Percentiles rank a stretch among this genome's conserved stretches.
phyloP scores from a whole-genome alignment of 35 echinoderm and acorn worm genomes.

The Heliocidaris erythrogramma region DNA sequence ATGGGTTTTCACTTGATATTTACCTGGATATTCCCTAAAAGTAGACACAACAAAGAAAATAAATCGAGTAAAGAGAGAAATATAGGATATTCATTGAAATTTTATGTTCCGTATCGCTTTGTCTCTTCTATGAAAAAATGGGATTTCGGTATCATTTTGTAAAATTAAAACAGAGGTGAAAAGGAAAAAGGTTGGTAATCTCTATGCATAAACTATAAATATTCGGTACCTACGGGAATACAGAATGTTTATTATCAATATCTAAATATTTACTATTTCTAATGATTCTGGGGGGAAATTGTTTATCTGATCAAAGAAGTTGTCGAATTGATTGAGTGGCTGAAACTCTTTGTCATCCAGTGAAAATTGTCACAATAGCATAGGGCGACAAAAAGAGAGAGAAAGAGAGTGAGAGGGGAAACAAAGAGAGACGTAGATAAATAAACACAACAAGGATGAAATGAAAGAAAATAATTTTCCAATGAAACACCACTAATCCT shows the following conservation, averaged over 20 bases:
- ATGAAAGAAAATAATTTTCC: neutral
- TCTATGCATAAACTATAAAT: neutral
- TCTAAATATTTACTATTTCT: neutral
- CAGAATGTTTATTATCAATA: too few species aligned
- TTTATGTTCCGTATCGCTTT: too few species aligned
- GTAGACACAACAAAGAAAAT: neutral
- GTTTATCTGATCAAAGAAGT: neutral
- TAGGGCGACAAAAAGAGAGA: neutral
- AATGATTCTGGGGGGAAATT: neutral
- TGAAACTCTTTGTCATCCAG: neutral
- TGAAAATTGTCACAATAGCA: neutral
- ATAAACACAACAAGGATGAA: neutral
- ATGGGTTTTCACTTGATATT: neutral
- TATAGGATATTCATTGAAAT: neutral
- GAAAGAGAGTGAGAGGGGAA: neutral
- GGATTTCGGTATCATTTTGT: neutral
- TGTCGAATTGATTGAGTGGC: neutral
- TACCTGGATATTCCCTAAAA: too few species aligned
- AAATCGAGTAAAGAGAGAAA: neutral
- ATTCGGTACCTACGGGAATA: neutral
- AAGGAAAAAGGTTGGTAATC: neutral
- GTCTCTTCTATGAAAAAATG: neutral
- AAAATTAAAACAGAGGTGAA: neutral
- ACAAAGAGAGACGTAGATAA: neutral
- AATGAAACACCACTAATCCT: neutral